These are phyloP conservation scores for Acronicta aceris DNA, from an alignment of 2,888 invertebrate species.

Conservation along the genomic window DNA sequence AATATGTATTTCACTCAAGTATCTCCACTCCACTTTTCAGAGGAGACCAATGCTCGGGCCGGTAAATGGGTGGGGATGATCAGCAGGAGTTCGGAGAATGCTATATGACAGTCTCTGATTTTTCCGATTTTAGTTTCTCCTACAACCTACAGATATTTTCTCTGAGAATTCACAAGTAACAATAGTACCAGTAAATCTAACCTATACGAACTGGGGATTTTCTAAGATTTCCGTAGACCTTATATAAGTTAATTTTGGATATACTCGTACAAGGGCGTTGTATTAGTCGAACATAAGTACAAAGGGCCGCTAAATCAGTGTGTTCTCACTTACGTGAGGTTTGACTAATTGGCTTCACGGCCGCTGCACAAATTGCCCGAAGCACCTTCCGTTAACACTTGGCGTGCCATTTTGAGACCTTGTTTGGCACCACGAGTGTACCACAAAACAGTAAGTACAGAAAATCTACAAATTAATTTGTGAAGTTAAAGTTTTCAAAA, in stretches of 20 bases:
- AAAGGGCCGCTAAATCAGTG: constrained; percentile 3
- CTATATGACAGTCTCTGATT: too few relatives aligned
- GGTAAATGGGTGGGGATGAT: too few relatives aligned
- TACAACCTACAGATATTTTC: too few relatives aligned
- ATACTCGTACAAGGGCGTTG: not conserved
- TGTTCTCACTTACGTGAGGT: constrained; percentile 24
- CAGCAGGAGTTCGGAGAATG: too few relatives aligned
- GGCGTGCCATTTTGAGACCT: constrained; percentile 27
- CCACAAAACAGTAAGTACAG: not conserved
- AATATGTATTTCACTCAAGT: too few relatives aligned
- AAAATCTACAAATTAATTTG: not conserved
- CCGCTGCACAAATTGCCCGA: constrained; percentile 47
- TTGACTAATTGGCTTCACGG: constrained; percentile 55
- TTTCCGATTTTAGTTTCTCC: too few relatives aligned
- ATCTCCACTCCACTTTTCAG: too few relatives aligned
- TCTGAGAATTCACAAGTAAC: too few relatives aligned
- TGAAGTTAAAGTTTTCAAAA: too few relatives aligned
- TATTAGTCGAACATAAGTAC: not conserved
- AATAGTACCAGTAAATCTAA: too few relatives aligned
- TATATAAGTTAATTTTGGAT: not conserved
- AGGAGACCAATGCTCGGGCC: too few relatives aligned
- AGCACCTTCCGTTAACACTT: constrained; percentile 46
- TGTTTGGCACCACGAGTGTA: constrained; percentile 20
- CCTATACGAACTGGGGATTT: not conserved
- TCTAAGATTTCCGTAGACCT: not conserved